Evolutionary conservation across 2,797 vertebrate species (phyloP).

Genomic region (Eidolon dupreanum): DNA sequence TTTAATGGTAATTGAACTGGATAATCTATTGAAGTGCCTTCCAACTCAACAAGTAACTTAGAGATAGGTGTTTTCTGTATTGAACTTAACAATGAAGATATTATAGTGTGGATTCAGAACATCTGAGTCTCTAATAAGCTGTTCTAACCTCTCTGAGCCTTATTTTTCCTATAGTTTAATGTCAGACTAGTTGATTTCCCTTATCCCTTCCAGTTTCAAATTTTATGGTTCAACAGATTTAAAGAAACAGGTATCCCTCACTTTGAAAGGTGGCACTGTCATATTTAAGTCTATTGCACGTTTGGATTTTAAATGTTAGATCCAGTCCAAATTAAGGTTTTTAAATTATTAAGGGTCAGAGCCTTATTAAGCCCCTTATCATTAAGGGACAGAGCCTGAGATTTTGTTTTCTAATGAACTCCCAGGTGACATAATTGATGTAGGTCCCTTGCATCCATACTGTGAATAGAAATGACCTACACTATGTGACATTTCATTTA

Average conservation of each 20-base stretch:
- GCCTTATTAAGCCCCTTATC: not conserved
- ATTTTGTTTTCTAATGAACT: not conserved
- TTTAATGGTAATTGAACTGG: not conserved
- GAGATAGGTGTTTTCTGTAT: not conserved
- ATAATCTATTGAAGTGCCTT: slow-evolving; percentile 22
- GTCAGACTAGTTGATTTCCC: not conserved
- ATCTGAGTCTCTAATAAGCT: not conserved
- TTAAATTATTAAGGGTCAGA: not conserved
- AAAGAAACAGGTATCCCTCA: not conserved
- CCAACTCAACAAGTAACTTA: not conserved
- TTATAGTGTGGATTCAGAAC: not conserved
- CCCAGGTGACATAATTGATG: not conserved
- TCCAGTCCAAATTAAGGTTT: slow-evolving; percentile 7
- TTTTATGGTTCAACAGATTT: not conserved
- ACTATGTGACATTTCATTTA: not conserved
- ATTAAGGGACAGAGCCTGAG: not conserved
- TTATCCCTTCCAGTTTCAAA: not conserved
- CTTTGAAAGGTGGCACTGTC: not conserved
- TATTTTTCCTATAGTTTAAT: not conserved
- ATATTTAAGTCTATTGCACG: not conserved
- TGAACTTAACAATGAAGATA: slow-evolving; percentile 29
- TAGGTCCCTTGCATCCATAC: not conserved
- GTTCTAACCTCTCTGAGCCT: not conserved
- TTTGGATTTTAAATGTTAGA: slow-evolving; percentile 51
- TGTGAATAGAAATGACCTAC: not conserved